Conservation (phyloP, 2,888 invertebrate species). For the Tanypteryx hageni region DNA sequence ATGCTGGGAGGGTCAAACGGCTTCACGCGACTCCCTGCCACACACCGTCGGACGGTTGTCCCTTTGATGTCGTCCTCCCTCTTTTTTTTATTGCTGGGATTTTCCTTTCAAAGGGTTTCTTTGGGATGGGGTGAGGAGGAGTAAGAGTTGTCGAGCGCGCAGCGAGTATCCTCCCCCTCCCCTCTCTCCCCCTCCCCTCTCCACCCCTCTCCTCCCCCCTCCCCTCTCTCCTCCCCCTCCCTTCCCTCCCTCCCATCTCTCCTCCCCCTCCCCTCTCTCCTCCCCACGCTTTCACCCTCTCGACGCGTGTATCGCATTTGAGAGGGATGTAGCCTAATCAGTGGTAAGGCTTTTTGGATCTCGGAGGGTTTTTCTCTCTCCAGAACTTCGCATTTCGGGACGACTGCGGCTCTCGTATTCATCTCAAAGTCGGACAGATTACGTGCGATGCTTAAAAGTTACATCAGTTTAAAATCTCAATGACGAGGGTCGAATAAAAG, state of each 20-base stretch:
- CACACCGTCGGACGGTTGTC: too few relatives aligned
- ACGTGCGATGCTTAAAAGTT: neutral
- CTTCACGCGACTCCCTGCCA: too few relatives aligned
- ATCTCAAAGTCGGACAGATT: neutral
- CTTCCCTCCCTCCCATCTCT: neutral
- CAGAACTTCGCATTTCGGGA: neutral
- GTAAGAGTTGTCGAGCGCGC: neutral
- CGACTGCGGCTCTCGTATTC: neutral
- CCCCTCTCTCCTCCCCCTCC: neutral
- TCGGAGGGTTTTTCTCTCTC: too few relatives aligned
- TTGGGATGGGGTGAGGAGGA: neutral
- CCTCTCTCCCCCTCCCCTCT: slow-evolving; percentile 12
- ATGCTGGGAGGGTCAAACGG: too few relatives aligned
- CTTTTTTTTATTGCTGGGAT: slow-evolving; percentile 18
- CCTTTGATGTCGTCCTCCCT: too few relatives aligned
- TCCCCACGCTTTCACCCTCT: neutral
- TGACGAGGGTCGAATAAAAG: neutral
- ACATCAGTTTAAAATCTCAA: neutral
- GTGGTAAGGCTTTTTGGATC: neutral
- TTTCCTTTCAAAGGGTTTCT: neutral
- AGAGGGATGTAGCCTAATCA: slow-evolving; percentile 5
- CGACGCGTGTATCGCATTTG: neutral
- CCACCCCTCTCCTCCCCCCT: neutral
- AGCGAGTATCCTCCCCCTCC: neutral
- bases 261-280: neutral